Base-by-base conservation (phyloP, 2,888 invertebrate species). In the Rotaria socialis region DNA sequence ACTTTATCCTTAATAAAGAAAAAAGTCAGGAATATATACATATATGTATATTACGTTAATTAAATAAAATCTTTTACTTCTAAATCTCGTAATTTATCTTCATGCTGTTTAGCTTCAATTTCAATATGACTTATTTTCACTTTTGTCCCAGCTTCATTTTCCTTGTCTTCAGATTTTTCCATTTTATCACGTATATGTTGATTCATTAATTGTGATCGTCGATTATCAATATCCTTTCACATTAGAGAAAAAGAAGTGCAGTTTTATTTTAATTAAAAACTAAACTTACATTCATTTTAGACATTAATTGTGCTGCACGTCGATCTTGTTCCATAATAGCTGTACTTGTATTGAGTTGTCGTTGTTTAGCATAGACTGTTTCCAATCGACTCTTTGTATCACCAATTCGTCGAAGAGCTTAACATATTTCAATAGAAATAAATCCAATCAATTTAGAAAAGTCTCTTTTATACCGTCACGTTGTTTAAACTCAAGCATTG, bases 81-180 rank as follows among this genome's bases (percentile, higher is more conserved):
- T 89, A 90, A 90, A 88, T 90, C 90, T 87, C 89, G 90, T 84
- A 91, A 89, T 6, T 89, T 89, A 87, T 91, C 91, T 87, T 91
- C 90, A 87, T 90, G 90, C 88, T 90, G 89, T 85, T 88, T 87
- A 85, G 89, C 88, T 67, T 89, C 88, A 85, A 89, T 89, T 74
- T 90, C 90, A 43, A 86, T 88, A 58, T 88, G 88, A 27, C 90
- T 87, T 86, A 88, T 89, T 86, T 89, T 88, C 87, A 89, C 89
- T 60, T 90, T 89, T 3, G 88, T 89, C 84, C 89, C 89, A 88
- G 89, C 89, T 11, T 89, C 88, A 24, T 87, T 88, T 88, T 90
- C 90, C 86, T 90, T 89, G 10, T 88, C 88, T 41, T 88, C 89
- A 43, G 89, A 88, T 85, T 89, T 89, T 86, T 89, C 89, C 87